Evolutionary conservation across 2,113 vertebrate species (phyloP).

Genomic region (Xyrauchen texanus): DNA sequence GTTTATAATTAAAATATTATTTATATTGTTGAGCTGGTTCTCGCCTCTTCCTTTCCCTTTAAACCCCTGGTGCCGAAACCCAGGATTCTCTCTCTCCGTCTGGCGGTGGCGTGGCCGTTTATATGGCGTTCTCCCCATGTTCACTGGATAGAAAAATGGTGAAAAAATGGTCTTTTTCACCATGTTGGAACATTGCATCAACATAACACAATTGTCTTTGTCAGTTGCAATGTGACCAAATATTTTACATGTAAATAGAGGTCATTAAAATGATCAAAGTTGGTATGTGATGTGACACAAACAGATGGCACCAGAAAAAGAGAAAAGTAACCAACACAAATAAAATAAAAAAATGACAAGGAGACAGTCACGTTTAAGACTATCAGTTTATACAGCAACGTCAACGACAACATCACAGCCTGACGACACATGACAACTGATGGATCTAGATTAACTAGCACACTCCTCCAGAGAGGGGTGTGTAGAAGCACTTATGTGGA

Average conservation of each 20-base stretch:
- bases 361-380: constrained; percentile 32
- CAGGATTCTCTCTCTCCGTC: no score
- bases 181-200: background rate
- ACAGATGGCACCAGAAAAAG: background rate
- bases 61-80: no score
- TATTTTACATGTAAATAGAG: background rate
- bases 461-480: background rate
- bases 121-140: no score
- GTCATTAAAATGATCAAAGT: background rate
- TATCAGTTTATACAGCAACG: constrained; percentile 47
- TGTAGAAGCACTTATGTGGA: constrained; percentile 40
- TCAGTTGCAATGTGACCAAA: background rate
- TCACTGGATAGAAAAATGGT: no score
- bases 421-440: constrained; percentile 42
- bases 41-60: no score
- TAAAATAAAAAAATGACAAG: constrained; percentile 39
- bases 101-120: no score
- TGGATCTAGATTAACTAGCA: constrained; percentile 42
- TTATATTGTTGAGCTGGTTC: no score
- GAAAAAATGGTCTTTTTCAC: background rate
- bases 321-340: background rate
- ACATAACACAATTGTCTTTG: background rate
- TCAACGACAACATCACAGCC: constrained; percentile 49
- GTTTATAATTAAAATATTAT: no score
- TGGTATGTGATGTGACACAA: background rate